Base-by-base conservation (phyloP, 2,113 vertebrate genomes). In the Ellobius talpinus region DNA sequence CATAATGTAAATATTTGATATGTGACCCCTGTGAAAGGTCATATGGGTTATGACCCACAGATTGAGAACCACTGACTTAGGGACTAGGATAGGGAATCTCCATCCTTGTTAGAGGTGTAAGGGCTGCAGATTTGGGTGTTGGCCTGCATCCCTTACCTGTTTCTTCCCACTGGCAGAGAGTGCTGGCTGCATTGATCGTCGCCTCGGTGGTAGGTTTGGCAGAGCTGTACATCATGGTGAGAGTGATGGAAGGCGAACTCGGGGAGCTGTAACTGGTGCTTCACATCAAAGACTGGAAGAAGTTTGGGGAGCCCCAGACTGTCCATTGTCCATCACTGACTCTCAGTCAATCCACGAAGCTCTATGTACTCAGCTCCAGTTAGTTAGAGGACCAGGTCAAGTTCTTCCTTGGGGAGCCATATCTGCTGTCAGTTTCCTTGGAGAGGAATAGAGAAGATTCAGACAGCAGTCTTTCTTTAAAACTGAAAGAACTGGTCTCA, bases 141-240 rank as follows among this genome's bases (percentile, higher is more conserved):
- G 24, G 7, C 52, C 61, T 91, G 13, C 52, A 86, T 97, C 47
- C 7, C 52, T 58, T 97, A 81, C 12, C 50, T 66, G 24, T 10
- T 81, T 85, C 66, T 96, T 45, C 47, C 16, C 91, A 50, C 97
- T 95, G 96, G 70, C 98, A 99, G 99, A 98, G 99, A 0, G 98
- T 99, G 39, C 98, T 99, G 52, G 98, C 99, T 14, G 99, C 99
- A 0, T 98, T 99, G 81, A 99, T 99, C 0, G 99, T 99, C 73
- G 99, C 99, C 9, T 99, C 99, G 0, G 99, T 99, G 24, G 99
- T 99, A 17, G 99, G 99, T 29, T 98, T 99, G 84, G 99, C 99
- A 0, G 99, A 99, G 98, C 99, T 99, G 1, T 99, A 99, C 0
- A 98, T 99, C 81, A 98, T 99, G 98, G 99, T 99, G 65, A 99